These are phyloP conservation scores for Morelia viridis DNA, from an alignment of 2,797 vertebrate species.

Conservation along the genomic window DNA sequence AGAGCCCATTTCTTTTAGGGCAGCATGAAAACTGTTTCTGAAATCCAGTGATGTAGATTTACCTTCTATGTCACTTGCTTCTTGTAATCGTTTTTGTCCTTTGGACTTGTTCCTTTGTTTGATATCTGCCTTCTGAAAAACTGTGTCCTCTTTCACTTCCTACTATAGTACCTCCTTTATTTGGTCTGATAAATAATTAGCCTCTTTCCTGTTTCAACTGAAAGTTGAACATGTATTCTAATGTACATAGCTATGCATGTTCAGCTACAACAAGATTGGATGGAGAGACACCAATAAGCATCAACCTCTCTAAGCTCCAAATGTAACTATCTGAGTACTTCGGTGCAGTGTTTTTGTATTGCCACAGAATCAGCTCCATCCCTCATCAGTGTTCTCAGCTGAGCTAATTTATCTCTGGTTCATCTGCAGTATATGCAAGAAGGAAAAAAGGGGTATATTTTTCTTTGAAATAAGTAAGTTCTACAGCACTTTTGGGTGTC, in stretches of 20 bases:
- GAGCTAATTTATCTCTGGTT: not conserved
- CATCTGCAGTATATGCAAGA: not conserved
- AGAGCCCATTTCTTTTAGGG: not conserved
- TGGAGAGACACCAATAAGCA: not conserved
- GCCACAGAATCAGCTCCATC: not conserved
- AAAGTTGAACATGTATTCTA: not conserved
- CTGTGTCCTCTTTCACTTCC: not conserved
- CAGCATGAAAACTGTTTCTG: not conserved
- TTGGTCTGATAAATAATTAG: not conserved
- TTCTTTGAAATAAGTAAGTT: not conserved
- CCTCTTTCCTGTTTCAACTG: not conserved
- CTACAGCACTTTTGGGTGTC: not conserved
- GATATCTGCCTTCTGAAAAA: not conserved
- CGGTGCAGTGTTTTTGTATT: not conserved
- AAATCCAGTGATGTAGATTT: not conserved
- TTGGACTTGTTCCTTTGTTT: not conserved
- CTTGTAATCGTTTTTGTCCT: not conserved
- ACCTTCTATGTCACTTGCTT: not conserved
- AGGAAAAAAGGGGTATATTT: not conserved
- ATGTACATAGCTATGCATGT: not conserved
- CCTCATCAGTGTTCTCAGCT: not conserved
- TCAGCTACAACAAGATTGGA: not conserved
- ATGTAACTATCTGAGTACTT: not conserved
- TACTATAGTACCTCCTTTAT: not conserved
- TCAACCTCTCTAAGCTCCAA: not conserved